Conservation (phyloP, 2,113 vertebrate genomes). For the Ifrita kowaldi region DNA sequence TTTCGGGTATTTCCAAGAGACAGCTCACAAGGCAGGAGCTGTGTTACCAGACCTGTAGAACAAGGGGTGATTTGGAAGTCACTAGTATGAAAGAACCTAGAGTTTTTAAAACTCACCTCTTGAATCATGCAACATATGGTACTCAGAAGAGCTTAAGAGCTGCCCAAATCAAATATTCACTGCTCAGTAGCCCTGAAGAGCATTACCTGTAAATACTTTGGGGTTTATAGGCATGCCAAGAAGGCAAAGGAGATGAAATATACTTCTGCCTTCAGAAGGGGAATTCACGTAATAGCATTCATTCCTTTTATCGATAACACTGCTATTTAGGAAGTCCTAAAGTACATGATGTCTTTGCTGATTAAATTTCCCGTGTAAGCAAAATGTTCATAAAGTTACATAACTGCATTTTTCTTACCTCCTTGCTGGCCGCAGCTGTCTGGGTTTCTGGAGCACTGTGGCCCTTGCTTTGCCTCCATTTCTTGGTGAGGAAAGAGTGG, state of each 20-base stretch:
- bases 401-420: slow-evolving; percentile 26
- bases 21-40: neutral
- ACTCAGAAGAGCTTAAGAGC: neutral
- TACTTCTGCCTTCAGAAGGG: neutral
- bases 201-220: neutral
- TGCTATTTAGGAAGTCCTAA: slow-evolving; percentile 45
- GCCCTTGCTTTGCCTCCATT: neutral
- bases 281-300: slow-evolving; percentile 27
- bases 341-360: slow-evolving; percentile 45
- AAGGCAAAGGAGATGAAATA: neutral
- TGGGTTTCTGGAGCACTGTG: neutral
- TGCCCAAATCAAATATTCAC: neutral
- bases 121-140: neutral
- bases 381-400: slow-evolving; percentile 21
- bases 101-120: neutral
- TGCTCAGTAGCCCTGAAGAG: neutral
- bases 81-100: neutral
- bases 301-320: slow-evolving; percentile 37
- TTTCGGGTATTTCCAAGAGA: neutral
- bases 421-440: neutral
- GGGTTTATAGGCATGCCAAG: neutral
- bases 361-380: slow-evolving; percentile 52
- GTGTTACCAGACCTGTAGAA: neutral
- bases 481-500: neutral
- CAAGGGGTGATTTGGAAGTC: neutral